A percentile compares a stretch with the other conserved stretches of the same genome.
Conservation (phyloP, 2,113 vertebrate genomes). For the Mesoclemmys tuberculata region DNA sequence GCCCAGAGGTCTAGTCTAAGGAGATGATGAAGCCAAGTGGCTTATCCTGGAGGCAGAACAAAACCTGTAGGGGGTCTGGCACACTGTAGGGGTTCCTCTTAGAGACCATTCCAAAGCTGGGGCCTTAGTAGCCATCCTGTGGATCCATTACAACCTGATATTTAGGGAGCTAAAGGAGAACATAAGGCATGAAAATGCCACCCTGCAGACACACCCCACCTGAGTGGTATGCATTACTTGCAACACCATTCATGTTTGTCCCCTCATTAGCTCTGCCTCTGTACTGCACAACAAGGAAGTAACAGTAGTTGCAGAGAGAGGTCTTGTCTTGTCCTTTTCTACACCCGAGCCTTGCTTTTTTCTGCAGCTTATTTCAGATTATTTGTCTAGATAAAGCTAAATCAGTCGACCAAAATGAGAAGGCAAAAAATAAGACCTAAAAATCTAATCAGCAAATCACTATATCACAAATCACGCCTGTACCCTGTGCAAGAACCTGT, state of each 20-base stretch:
- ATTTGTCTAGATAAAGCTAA: not conserved
- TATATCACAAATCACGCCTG: not conserved
- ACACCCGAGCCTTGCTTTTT: constrained; percentile 6
- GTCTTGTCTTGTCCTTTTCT: not conserved
- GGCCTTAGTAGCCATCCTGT: not conserved
- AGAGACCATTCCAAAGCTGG: not conserved
- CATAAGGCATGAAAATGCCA: not conserved
- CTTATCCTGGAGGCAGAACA: no score
- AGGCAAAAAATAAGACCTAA: not conserved
- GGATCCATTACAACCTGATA: not conserved
- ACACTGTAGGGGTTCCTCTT: not conserved
- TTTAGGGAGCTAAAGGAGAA: not conserved
- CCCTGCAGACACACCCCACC: not conserved
- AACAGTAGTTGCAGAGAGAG: not conserved
- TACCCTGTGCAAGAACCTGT: not conserved
- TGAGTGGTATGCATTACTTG: not conserved
- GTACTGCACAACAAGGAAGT: not conserved
- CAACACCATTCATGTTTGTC: not conserved
- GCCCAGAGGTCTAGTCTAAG: no score
- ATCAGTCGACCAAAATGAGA: not conserved
- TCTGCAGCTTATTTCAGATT: not conserved
- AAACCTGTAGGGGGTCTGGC: no score
- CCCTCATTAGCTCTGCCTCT: not conserved
- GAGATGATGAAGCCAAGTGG: no score
- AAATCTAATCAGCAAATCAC: not conserved